Percentiles rank a stretch among this genome's conserved stretches.
Conservation (phyloP, 2,113 vertebrate species). For the Notothenia coriiceps region DNA sequence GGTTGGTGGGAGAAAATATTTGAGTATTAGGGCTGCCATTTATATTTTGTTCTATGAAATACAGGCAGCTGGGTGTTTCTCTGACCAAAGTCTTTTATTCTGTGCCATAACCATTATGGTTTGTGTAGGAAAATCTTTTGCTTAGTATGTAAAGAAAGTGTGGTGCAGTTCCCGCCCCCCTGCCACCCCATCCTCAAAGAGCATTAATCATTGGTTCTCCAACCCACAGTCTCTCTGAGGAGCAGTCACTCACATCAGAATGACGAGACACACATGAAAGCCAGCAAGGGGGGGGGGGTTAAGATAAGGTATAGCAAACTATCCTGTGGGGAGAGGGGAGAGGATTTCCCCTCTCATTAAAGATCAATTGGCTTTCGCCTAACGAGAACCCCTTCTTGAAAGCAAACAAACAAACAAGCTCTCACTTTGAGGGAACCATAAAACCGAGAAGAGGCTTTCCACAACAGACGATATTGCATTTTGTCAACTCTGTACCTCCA, state of each 20-base stretch:
- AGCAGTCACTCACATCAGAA: constrained; percentile 57
- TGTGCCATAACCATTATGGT: constrained; percentile 34
- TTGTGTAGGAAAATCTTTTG: constrained; percentile 50
- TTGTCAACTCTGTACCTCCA: constrained; percentile 13
- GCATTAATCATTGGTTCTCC: constrained; percentile 61
- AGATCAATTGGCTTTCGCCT: constrained; percentile 64
- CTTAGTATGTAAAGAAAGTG: constrained; percentile 48
- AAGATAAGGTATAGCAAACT: constrained; percentile 58
- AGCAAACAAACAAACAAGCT: constrained; percentile 60
- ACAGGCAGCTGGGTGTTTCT: constrained; percentile 15
- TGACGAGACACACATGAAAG: constrained; percentile 66
- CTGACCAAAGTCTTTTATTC: constrained; percentile 1
- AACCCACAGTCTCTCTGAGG: constrained; percentile 52
- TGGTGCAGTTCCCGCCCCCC: constrained; percentile 4
- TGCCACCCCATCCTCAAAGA: constrained; percentile 36
- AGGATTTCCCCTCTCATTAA: constrained; percentile 74
- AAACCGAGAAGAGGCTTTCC: constrained; percentile 28
- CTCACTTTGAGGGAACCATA: constrained; percentile 16
- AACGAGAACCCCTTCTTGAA: constrained; percentile 67
- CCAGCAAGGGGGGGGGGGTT: constrained; percentile 16
- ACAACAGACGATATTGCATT: background rate
- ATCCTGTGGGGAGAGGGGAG: constrained; percentile 33
- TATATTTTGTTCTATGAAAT: constrained; percentile 22
- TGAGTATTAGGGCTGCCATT: constrained; percentile 41
- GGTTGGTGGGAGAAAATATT: constrained; percentile 25